Conservation (phyloP, 2,797 vertebrate genomes). For the Sebastes kiyomatsui region DNA sequence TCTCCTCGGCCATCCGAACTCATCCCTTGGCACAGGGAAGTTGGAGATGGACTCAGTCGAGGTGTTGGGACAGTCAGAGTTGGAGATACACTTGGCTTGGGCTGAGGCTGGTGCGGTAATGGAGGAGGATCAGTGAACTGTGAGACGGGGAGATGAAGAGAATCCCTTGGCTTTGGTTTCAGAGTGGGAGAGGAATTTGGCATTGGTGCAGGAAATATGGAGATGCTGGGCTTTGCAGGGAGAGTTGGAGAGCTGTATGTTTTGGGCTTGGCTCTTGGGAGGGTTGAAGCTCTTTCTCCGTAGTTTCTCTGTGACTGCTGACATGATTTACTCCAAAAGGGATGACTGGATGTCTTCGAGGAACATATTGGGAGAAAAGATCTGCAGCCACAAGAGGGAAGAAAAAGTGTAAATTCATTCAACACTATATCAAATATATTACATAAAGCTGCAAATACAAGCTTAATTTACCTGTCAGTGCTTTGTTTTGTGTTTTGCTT, state of each 20-base stretch:
- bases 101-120: conserved; percentile 17
- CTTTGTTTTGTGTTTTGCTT: conserved; percentile 25
- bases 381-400: conserved; percentile 22
- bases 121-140: conserved; percentile 34
- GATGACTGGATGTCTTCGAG: conserved; percentile 11
- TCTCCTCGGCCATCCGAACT: conserved; percentile 32
- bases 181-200: conserved; percentile 55
- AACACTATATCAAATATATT: neutral
- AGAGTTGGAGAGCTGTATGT: conserved; percentile 32
- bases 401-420: neutral
- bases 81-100: conserved; percentile 54
- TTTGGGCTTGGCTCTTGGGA: conserved; percentile 62
- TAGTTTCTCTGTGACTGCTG: conserved; percentile 28
- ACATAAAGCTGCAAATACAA: neutral
- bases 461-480: conserved; percentile 63
- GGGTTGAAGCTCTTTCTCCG: conserved; percentile 56
- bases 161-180: conserved; percentile 57
- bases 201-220: conserved; percentile 38
- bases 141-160: conserved; percentile 22
- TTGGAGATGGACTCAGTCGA: conserved; percentile 64
- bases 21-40: conserved; percentile 35
- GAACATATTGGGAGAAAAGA: conserved; percentile 50
- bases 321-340: conserved; percentile 37
- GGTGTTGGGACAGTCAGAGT: conserved; percentile 61
- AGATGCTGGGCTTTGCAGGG: conserved; percentile 42